Conservation (phyloP, 2,888 invertebrate species). For the Drosophila sordidula region DNA sequence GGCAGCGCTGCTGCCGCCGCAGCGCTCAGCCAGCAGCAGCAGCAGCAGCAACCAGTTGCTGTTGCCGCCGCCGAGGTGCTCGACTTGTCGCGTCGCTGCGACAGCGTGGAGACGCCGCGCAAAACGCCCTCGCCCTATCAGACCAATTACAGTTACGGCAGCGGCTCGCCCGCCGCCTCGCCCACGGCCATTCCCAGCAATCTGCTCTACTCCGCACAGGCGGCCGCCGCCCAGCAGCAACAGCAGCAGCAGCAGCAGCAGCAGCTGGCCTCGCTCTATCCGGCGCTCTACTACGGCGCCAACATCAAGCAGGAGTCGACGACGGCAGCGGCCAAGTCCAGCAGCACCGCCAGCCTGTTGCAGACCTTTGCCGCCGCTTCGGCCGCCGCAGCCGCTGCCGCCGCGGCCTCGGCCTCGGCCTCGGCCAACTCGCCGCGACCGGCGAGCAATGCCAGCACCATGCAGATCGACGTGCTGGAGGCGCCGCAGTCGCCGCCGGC, state of each 20-base stretch:
- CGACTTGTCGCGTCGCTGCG: constrained; percentile 84
- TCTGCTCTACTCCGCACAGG: constrained; percentile 52
- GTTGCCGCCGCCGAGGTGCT: constrained; percentile 76
- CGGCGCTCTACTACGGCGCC: constrained; percentile 66
- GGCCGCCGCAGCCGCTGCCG: constrained; percentile 33
- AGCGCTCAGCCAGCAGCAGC: constrained; percentile 66
- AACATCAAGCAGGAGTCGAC: constrained; percentile 69
- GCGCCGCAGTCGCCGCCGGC: constrained; percentile 52
- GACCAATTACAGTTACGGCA: constrained; percentile 80
- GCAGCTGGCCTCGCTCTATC: constrained; percentile 67
- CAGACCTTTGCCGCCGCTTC: constrained; percentile 52
- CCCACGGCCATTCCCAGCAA: constrained; percentile 64
- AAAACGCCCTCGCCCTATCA: constrained; percentile 84
- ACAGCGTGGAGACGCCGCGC: constrained; percentile 80
- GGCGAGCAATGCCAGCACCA: constrained; percentile 62
- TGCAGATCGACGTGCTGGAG: constrained; percentile 66
- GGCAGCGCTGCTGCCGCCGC: constrained; percentile 57
- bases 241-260: constrained; percentile 52
- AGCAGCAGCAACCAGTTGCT: constrained; percentile 48
- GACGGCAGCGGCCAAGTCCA: constrained; percentile 18
- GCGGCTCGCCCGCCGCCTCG: constrained; percentile 76
- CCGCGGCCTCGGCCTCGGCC: constrained; percentile 40
- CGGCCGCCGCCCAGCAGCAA: constrained; percentile 54
- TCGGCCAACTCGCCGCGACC: constrained; percentile 41
- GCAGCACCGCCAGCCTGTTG: constrained; percentile 40